Evolutionary conservation across 2,113 vertebrate genomes (phyloP).

Genomic region (Oncorhynchus nerka): DNA sequence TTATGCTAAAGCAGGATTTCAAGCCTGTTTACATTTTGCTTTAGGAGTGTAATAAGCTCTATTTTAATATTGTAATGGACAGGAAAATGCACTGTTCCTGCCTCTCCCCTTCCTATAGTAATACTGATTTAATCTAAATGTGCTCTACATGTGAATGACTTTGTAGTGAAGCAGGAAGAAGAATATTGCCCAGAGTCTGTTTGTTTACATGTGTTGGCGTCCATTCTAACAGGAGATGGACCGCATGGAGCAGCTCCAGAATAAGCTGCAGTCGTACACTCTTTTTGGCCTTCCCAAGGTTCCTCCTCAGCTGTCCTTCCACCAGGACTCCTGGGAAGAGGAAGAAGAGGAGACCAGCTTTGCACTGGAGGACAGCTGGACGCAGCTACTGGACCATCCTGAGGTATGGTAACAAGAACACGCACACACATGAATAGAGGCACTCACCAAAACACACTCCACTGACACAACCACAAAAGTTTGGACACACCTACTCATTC

Average conservation of each 20-base stretch:
- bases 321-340: slow-evolving; percentile 90
- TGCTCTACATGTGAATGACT: neutral
- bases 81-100: neutral
- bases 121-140: neutral
- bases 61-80: neutral
- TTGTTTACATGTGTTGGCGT: neutral
- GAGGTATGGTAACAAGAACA: slow-evolving; percentile 72
- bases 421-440: neutral
- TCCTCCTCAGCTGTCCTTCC: slow-evolving; percentile 83
- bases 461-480: neutral
- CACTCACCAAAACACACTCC: neutral
- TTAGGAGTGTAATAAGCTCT: neutral
- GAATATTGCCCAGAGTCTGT: neutral
- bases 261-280: slow-evolving; percentile 81
- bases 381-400: slow-evolving; percentile 79
- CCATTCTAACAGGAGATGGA: slow-evolving; percentile 79
- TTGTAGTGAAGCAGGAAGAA: neutral
- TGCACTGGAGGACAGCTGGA: slow-evolving; percentile 89
- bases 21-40: slow-evolving; percentile 35
- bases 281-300: slow-evolving; percentile 83
- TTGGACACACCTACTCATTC: too few species aligned
- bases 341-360: slow-evolving; percentile 74
- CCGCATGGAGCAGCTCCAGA: slow-evolving; percentile 87
- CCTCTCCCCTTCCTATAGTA: neutral
- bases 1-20: neutral